Conservation (phyloP, 2,797 vertebrate species). For the Xiphophorus birchmanni region DNA sequence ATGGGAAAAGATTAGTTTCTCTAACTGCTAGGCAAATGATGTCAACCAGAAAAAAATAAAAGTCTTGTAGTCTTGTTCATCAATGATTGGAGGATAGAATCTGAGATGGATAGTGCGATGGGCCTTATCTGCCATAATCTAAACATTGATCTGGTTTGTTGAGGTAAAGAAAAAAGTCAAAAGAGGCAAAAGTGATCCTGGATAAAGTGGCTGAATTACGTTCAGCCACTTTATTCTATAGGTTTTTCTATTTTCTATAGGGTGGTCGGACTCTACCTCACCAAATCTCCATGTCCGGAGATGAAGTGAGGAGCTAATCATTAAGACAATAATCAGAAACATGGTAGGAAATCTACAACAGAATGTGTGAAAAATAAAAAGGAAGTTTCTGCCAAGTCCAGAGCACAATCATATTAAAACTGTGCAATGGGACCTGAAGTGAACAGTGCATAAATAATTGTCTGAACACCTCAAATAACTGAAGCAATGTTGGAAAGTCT, state of each 20-base stretch:
- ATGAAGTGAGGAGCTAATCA: background rate
- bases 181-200: background rate
- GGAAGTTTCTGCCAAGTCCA: background rate
- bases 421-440: background rate
- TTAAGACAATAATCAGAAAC: background rate
- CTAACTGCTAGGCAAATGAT: no score
- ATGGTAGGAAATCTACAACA: background rate
- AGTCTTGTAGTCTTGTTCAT: background rate
- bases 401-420: background rate
- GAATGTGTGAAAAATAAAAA: background rate
- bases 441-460: background rate
- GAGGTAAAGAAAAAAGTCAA: no score
- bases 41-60: background rate
- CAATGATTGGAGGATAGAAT: background rate
- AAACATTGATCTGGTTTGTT: background rate
- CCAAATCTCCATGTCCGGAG: no score
- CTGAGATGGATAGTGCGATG: background rate
- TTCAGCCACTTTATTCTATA: background rate
- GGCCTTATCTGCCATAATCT: background rate
- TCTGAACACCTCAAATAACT: background rate
- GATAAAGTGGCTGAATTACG: background rate
- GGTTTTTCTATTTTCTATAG: background rate
- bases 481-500: background rate
- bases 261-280: background rate
- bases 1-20: no score